phyloP scores from a whole-genome alignment of 2,113 vertebrate genomes.

The Gorsachius goisagi region DNA sequence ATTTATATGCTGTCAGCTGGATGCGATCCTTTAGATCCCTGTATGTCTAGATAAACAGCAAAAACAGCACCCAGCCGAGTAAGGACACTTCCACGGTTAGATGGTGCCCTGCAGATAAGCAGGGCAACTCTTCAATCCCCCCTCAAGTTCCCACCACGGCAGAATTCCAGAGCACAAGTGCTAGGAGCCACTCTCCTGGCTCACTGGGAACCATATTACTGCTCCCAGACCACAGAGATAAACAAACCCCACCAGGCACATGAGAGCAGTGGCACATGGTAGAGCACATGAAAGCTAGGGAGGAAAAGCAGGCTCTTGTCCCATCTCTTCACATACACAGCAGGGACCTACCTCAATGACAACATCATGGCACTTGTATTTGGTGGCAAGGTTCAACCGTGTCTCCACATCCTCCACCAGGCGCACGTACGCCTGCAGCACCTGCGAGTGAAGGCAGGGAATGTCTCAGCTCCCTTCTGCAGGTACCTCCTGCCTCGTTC shows the following conservation, averaged over 20 bases:
- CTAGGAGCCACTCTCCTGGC: neutral
- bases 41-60: constrained; percentile 78
- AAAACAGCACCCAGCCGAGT: constrained; percentile 17
- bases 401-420: constrained; percentile 89
- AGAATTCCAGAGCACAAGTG: neutral
- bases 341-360: constrained; percentile 86
- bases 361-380: constrained; percentile 94
- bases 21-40: constrained; percentile 92
- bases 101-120: neutral
- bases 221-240: neutral
- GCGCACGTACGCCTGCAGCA: constrained; percentile 88
- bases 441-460: constrained; percentile 65
- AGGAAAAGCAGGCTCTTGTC: neutral
- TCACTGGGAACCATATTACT: neutral
- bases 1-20: constrained; percentile 83
- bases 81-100: neutral
- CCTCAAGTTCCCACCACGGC: neutral
- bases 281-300: neutral
- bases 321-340: neutral
- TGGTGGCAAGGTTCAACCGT: constrained; percentile 85
- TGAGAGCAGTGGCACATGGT: neutral
- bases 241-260: neutral
- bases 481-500: neutral
- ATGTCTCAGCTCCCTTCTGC: neutral
- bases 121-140: neutral